Conservation (phyloP, 2,113 vertebrate genomes). For the Megaleporinus macrocephalus region DNA sequence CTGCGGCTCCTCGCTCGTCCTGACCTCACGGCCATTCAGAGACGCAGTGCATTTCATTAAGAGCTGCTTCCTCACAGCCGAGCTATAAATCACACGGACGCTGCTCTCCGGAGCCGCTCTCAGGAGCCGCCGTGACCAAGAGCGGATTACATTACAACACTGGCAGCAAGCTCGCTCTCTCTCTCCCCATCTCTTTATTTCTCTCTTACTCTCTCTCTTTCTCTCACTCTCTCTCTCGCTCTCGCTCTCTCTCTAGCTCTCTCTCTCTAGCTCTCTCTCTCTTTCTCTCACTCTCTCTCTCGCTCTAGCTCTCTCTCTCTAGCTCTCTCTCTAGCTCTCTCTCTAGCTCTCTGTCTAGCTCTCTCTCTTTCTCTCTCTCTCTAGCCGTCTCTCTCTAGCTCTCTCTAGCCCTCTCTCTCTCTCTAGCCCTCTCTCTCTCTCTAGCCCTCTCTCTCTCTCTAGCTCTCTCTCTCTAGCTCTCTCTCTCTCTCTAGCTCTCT, state of each 20-base stretch:
- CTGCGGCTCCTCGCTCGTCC: background rate
- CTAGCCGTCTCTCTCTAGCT: background rate
- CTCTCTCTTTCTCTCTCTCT: background rate
- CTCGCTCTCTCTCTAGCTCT: background rate
- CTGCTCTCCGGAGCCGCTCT: conserved; percentile 13
- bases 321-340: background rate
- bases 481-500: background rate
- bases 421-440: background rate
- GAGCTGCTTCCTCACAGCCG: background rate
- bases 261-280: background rate
- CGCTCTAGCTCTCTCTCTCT: too few relatives aligned
- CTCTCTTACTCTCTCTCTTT: background rate
- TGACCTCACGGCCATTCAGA: conserved; percentile 25
- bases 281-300: background rate
- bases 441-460: too few relatives aligned
- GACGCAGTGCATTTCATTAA: conserved; percentile 48
- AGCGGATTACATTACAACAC: conserved; percentile 33
- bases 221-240: background rate
- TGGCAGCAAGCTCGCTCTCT: conserved; percentile 21
- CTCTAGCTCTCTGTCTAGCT: background rate
- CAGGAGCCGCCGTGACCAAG: background rate
- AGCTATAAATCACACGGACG: conserved; percentile 36
- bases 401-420: background rate
- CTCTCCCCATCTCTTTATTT: background rate
- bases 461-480: too few relatives aligned